phyloP scores from a whole-genome alignment of 2,797 vertebrate genomes.

The Rhabdophis nuchalis region DNA sequence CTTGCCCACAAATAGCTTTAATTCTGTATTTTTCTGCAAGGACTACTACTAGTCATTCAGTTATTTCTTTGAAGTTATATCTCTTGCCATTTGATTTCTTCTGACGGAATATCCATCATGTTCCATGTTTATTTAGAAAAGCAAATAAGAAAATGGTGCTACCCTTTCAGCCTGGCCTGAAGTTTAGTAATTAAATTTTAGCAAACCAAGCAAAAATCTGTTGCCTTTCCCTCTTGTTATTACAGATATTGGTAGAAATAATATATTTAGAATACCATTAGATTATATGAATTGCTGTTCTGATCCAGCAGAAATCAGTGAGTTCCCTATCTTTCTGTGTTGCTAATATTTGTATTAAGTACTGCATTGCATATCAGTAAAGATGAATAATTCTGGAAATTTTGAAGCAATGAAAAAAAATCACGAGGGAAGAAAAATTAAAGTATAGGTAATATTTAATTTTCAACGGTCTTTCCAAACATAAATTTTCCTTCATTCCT shows the following conservation, averaged over 20 bases:
- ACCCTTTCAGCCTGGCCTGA: conserved; percentile 60
- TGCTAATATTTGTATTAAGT: conserved; percentile 22
- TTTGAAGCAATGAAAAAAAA: background rate
- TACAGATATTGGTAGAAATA: conserved; percentile 31
- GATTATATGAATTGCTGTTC: background rate
- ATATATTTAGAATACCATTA: background rate
- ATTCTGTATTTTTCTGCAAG: conserved; percentile 55
- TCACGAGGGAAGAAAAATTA: background rate
- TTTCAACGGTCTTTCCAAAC: background rate
- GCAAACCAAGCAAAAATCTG: conserved; percentile 59
- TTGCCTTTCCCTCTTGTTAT: conserved; percentile 52
- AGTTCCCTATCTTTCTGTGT: background rate
- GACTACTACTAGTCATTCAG: conserved; percentile 46
- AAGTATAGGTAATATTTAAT: background rate
- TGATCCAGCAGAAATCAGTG: background rate
- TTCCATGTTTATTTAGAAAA: conserved; percentile 69
- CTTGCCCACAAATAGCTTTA: conserved; percentile 49
- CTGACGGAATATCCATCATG: conserved; percentile 68
- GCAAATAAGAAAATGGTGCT: conserved; percentile 65
- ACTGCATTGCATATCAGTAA: background rate
- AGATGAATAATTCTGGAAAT: background rate
- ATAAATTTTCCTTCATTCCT: background rate
- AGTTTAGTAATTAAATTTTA: conserved; percentile 55
- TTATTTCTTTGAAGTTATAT: conserved; percentile 65
- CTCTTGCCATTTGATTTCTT: conserved; percentile 63